These are phyloP conservation scores for Yponomeuta evonymella DNA, from an alignment of 2,888 invertebrate genomes.

Conservation along the genomic window DNA sequence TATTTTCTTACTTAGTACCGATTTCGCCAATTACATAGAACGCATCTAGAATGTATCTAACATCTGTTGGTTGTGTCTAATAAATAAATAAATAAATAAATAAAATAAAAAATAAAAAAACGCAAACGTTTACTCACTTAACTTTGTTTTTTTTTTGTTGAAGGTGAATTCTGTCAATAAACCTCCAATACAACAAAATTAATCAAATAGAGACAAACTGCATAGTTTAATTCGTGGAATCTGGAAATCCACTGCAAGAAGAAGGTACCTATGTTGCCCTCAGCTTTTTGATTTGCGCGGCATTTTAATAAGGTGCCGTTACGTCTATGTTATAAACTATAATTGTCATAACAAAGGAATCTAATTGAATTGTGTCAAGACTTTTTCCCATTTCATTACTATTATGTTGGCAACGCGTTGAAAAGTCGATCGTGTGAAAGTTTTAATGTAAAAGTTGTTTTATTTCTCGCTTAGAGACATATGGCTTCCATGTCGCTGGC, in stretches of 20 bases:
- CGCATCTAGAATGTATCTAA: too few species aligned
- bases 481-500: constrained; percentile 8
- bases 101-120: too few species aligned
- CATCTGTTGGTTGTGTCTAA: too few species aligned
- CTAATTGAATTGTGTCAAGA: background rate
- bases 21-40: too few species aligned
- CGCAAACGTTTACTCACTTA: too few species aligned
- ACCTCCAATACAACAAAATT: background rate
- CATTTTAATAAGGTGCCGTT: background rate
- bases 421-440: constrained; percentile 36
- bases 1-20: too few species aligned
- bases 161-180: too few species aligned
- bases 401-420: constrained; percentile 16
- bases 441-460: constrained; percentile 38
- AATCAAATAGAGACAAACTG: background rate
- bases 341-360: constrained; percentile 1
- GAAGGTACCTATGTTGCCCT: too few species aligned
- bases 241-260: background rate
- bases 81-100: too few species aligned
- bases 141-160: too few species aligned
- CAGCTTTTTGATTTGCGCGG: background rate
- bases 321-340: background rate
- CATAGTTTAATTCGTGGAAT: background rate
- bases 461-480: constrained; percentile 26
- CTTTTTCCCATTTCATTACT: background rate